These are phyloP conservation scores for Pseudorasbora parva DNA, from an alignment of 2,113 vertebrate genomes.

Conservation along the genomic window DNA sequence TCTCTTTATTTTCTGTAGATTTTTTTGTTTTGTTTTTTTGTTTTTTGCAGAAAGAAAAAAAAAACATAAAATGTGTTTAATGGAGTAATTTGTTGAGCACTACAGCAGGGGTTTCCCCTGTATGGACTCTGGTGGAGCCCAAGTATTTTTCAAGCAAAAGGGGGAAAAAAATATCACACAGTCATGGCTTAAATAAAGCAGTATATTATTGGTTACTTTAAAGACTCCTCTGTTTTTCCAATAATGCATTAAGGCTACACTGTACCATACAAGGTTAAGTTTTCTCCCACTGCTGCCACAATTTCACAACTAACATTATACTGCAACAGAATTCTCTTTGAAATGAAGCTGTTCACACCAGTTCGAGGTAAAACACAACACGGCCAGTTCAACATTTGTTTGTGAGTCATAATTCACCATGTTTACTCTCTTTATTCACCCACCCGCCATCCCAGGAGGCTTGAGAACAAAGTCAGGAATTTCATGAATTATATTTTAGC, in stretches of 20 bases:
- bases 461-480: constrained; percentile 40
- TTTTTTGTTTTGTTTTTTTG: too few relatives aligned
- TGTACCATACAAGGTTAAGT: not conserved
- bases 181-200: constrained; percentile 16
- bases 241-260: not conserved
- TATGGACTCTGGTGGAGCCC: too few relatives aligned
- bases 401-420: constrained; percentile 22
- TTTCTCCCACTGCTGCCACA: not conserved
- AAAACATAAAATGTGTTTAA: too few relatives aligned
- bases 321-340: not conserved
- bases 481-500: constrained; percentile 56
- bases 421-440: constrained; percentile 22
- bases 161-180: too few relatives aligned
- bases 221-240: not conserved
- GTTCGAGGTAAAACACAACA: not conserved
- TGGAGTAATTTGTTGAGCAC: too few relatives aligned
- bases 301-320: not conserved
- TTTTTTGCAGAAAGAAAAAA: too few relatives aligned
- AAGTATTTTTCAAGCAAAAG: too few relatives aligned
- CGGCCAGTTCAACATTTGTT: constrained; percentile 1
- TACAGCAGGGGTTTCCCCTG: too few relatives aligned
- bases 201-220: not conserved
- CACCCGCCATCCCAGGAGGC: constrained; percentile 26
- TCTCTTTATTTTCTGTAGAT: too few relatives aligned
- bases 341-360: constrained; percentile 9